These are phyloP conservation scores for Acanthosepion esculentum DNA, from an alignment of 2,888 invertebrate species.

Conservation along the genomic window DNA sequence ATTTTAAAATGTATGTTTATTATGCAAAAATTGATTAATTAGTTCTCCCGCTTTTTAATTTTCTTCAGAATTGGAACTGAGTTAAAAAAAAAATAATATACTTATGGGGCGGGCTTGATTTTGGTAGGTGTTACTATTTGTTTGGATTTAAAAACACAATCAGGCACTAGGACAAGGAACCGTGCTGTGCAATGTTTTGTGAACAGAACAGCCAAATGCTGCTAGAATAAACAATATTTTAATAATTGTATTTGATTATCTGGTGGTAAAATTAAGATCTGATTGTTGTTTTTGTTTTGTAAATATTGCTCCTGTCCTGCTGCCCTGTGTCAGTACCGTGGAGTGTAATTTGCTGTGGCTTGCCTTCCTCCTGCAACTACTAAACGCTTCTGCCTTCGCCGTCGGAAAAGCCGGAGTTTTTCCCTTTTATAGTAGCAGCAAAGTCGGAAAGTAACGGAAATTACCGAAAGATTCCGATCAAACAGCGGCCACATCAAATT, in stretches of 20 bases:
- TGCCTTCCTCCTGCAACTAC: background rate
- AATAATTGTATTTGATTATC: background rate
- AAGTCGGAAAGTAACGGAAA: background rate
- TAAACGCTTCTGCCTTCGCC: constrained; percentile 33
- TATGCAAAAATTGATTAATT: background rate
- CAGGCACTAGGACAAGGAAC: constrained; percentile 33
- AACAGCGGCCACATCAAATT: constrained; percentile 7
- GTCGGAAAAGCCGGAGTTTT: background rate
- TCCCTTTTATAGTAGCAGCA: background rate
- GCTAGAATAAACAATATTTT: background rate
- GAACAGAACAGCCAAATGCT: background rate
- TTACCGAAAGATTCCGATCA: background rate
- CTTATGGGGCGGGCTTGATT: background rate
- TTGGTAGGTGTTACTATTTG: background rate
- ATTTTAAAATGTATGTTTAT: background rate
- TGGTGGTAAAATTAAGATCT: background rate
- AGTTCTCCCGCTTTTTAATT: background rate
- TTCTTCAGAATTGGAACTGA: background rate
- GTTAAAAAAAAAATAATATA: background rate
- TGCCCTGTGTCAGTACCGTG: constrained; percentile 7
- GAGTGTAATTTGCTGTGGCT: background rate
- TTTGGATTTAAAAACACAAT: background rate
- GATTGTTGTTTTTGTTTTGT: no score
- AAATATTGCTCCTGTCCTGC: background rate
- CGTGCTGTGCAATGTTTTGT: background rate